Conservation (phyloP, 2,797 vertebrate species). For the Poliocrania exsul region DNA sequence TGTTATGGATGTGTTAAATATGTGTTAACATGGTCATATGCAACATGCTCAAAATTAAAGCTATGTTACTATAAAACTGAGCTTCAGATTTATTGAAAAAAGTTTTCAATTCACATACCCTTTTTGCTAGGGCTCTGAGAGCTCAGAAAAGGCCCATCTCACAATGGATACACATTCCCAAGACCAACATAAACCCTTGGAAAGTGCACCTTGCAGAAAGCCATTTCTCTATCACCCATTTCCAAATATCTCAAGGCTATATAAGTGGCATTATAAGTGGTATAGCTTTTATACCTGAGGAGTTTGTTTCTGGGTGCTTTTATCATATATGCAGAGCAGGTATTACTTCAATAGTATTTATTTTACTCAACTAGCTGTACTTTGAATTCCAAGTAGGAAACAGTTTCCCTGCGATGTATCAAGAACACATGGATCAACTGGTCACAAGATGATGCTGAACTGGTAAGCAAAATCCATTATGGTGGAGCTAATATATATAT, state of each 20-base stretch:
- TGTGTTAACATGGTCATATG: neutral
- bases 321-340: neutral
- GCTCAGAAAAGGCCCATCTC: neutral
- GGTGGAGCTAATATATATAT: neutral
- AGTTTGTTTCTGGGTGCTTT: neutral
- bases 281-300: neutral
- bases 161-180: fast-evolving
- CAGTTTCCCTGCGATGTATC: neutral
- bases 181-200: neutral
- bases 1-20: neutral
- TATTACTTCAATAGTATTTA: neutral
- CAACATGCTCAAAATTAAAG: neutral
- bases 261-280: neutral
- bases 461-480: neutral
- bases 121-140: neutral
- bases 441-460: neutral
- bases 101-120: neutral
- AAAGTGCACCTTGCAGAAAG: neutral
- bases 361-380: neutral
- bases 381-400: neutral
- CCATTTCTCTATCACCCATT: neutral
- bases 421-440: neutral
- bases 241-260: neutral
- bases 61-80: neutral
- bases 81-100: neutral